Evolutionary conservation across 2,888 invertebrate species (phyloP).

Genomic region (Branchipolynoe longqiensis): DNA sequence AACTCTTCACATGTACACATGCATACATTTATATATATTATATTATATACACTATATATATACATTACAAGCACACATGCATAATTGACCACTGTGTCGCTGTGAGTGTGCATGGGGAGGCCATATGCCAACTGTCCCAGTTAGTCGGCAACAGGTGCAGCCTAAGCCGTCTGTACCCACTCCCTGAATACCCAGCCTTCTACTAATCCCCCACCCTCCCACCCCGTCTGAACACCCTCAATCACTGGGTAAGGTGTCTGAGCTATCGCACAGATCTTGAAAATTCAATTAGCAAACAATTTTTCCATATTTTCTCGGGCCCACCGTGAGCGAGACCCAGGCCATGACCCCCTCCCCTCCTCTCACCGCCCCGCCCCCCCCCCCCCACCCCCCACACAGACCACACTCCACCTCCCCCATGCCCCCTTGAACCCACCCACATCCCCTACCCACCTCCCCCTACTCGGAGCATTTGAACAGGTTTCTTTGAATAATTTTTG

Average conservation of each 20-base stretch:
- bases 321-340: too few relatives aligned
- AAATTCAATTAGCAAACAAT: constrained; percentile 25
- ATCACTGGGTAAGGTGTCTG: background rate
- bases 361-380: background rate
- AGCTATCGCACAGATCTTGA: constrained; percentile 1
- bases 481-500: constrained; percentile 15
- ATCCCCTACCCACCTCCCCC: background rate
- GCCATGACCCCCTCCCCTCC: background rate
- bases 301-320: constrained; percentile 42
- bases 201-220: background rate
- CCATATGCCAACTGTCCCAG: background rate
- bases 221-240: too few relatives aligned
- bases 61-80: too few relatives aligned
- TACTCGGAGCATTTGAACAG: background rate
- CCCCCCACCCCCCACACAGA: background rate
- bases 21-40: too few relatives aligned
- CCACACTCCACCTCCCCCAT: background rate
- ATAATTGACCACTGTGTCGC: too few relatives aligned
- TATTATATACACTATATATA: too few relatives aligned
- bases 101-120: background rate
- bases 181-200: background rate
- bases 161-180: background rate
- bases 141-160: background rate
- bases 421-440: background rate
- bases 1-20: too few relatives aligned